These are phyloP conservation scores for Synanthedon andrenaeformis DNA, from an alignment of 2,888 invertebrate genomes.

Conservation along the genomic window DNA sequence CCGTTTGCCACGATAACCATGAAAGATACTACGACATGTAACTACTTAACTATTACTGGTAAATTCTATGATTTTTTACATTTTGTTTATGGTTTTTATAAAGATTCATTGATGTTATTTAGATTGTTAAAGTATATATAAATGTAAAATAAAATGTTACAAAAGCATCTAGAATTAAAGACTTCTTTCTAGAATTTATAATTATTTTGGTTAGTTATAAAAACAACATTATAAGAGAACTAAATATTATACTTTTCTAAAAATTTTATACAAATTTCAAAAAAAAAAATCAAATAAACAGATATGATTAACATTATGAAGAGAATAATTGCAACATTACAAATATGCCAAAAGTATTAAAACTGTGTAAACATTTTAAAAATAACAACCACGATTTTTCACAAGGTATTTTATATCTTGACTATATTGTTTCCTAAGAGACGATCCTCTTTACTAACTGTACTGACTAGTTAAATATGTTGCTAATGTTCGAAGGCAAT, in stretches of 20 bases:
- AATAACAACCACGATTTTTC: conserved; percentile 38
- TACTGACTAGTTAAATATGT: conserved; percentile 38
- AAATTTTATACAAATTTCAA: conserved; percentile 59
- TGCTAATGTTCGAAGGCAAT: conserved; percentile 10
- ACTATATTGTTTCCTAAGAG: conserved; percentile 38
- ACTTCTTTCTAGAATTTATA: no score
- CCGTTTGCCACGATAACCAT: conserved; percentile 36
- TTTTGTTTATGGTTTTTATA: no score
- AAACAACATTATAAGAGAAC: not conserved
- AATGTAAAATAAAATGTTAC: no score
- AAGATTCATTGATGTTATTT: no score
- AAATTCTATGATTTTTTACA: no score
- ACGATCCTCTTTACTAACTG: conserved; percentile 22
- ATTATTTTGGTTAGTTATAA: not conserved
- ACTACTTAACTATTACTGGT: conserved; percentile 11
- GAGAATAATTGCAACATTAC: conserved; percentile 49
- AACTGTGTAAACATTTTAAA: conserved; percentile 62
- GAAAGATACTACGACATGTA: conserved; percentile 35
- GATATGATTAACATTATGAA: conserved; percentile 57
- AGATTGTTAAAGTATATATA: no score
- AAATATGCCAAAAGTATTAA: conserved; percentile 61
- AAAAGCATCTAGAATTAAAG: no score
- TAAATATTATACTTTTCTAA: conserved; percentile 47
- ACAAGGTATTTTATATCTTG: conserved; percentile 54
- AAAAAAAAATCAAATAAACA: conserved; percentile 57